A percentile compares a stretch with the other conserved stretches of the same genome.
These are phyloP conservation scores for Ceyx margarethae DNA, from an alignment of 2,113 vertebrate genomes.

Conservation along the genomic window DNA sequence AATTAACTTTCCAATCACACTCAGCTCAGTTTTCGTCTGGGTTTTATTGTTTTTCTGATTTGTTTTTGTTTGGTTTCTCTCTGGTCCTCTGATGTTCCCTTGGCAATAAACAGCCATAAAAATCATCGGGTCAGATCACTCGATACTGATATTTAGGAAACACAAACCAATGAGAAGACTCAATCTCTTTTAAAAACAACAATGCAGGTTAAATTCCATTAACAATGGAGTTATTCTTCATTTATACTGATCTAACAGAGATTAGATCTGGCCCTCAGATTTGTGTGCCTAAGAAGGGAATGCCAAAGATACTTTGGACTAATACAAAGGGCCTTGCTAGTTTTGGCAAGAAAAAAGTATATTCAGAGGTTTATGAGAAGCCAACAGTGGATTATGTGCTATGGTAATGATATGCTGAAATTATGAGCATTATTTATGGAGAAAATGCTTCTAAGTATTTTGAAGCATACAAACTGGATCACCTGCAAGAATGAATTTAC, in stretches of 20 bases:
- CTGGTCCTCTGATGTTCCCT: neutral
- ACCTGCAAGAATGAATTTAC: constrained; percentile 15
- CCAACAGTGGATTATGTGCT: constrained; percentile 29
- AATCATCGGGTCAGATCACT: neutral
- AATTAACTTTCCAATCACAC: neutral
- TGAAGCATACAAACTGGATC: neutral
- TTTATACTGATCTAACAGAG: constrained; percentile 35
- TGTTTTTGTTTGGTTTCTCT: neutral
- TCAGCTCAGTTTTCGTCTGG: neutral
- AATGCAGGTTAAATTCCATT: neutral
- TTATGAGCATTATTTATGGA: constrained; percentile 13
- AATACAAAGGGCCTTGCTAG: neutral
- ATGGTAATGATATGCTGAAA: constrained; percentile 31
- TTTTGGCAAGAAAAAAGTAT: constrained; percentile 36
- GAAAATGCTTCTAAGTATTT: neutral
- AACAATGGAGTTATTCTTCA: constrained; percentile 24
- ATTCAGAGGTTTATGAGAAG: constrained; percentile 33
- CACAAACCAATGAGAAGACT: neutral
- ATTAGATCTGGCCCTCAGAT: constrained; percentile 15
- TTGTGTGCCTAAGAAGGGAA: constrained; percentile 15
- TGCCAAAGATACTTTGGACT: constrained; percentile 45
- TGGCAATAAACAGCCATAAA: neutral
- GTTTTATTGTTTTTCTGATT: neutral
- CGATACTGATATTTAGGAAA: neutral
- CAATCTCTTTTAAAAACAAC: neutral